Base-by-base conservation (phyloP, 2,888 invertebrate genomes). In the Drosophila nr. fundita region DNA sequence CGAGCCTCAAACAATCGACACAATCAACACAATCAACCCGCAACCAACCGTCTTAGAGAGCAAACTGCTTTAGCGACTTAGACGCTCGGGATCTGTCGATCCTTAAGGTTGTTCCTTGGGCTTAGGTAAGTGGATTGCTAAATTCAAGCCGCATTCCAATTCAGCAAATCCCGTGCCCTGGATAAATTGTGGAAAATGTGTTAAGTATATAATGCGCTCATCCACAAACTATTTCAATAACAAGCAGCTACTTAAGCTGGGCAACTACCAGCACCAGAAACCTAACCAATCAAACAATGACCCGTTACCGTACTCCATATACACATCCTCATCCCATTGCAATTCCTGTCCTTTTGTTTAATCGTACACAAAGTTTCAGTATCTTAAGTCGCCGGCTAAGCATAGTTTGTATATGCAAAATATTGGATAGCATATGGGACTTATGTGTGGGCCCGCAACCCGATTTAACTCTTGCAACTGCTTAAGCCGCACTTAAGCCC, bases 181-280 rank as follows among this genome's bases (percentile, higher is more conserved):
- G 76, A 71, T 10, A 59, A 89, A 91, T 91, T 90, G 78, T 68
- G 76, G 77, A 79, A 89, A 89, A 91, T 91, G 92, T 91, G 92
- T 90, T 91, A 91, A 91, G 86, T 86, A 85, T 85, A 80, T 90
- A 91, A 91, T 90, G 90, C 87, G 83, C 87, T 91, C 90, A 90
- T 87, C 87, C 85, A 73, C 68, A 27, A 70, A 79, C 79, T 81
- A 81, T 87, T 88, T 88, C 81, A 84, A 87, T 81, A 87, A 87
- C 80, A 86, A 78, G 74, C 77, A 32, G 60, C 71, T 76, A 62
- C 77, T 67, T 83, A 79, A 81, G 68, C 77, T 66, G 64, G 71
- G 65, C 78, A 70, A 71, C 65, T 60, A 29, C 50, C 45, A 36
- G 58, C 48, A 45, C 66, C 59, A 68, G 42, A 65, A 67, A 45